Evolutionary conservation across 2,888 invertebrate genomes (phyloP).

Genomic region (Agrypnus murinus): DNA sequence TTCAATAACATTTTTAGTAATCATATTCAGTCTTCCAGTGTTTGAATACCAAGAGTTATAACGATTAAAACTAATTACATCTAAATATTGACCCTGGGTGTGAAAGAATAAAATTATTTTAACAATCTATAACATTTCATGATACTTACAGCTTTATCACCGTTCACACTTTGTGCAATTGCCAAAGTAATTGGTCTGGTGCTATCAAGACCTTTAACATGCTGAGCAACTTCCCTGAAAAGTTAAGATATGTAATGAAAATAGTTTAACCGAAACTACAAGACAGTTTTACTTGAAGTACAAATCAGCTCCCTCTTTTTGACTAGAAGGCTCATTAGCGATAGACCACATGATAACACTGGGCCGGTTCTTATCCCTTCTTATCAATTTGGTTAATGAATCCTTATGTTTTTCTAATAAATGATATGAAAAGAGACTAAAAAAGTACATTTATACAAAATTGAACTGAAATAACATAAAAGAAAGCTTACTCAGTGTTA

Average conservation of each 20-base stretch:
- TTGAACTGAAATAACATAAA: too few relatives aligned
- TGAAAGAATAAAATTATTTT: not conserved
- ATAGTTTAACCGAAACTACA: conserved; percentile 44
- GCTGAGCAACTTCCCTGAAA: conserved; percentile 81
- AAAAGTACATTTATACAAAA: too few relatives aligned
- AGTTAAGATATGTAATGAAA: not conserved
- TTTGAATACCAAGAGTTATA: conserved; percentile 97
- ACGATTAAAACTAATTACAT: conserved; percentile 95
- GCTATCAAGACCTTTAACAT: conserved; percentile 85
- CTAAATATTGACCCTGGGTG: conserved; percentile 82
- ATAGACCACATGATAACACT: conserved; percentile 98
- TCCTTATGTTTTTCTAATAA: conserved; percentile 87
- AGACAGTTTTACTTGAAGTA: conserved; percentile 84
- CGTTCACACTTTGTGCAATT: conserved; percentile 75
- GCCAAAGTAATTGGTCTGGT: conserved; percentile 92
- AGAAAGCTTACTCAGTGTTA: conserved; percentile 86
- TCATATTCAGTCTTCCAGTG: conserved; percentile 86
- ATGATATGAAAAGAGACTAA: conserved; percentile 79
- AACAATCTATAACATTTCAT: too few relatives aligned
- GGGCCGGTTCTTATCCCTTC: conserved; percentile 95
- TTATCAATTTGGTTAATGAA: conserved; percentile 89
- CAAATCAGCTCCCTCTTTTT: conserved; percentile 78
- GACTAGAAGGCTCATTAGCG: conserved; percentile 92
- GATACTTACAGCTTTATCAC: conserved; percentile 80
- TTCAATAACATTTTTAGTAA: conserved; percentile 80